Evolutionary conservation across 1,140 invertebrate genomes (phyloP).

Genomic region (Penaeus vannamei): DNA sequence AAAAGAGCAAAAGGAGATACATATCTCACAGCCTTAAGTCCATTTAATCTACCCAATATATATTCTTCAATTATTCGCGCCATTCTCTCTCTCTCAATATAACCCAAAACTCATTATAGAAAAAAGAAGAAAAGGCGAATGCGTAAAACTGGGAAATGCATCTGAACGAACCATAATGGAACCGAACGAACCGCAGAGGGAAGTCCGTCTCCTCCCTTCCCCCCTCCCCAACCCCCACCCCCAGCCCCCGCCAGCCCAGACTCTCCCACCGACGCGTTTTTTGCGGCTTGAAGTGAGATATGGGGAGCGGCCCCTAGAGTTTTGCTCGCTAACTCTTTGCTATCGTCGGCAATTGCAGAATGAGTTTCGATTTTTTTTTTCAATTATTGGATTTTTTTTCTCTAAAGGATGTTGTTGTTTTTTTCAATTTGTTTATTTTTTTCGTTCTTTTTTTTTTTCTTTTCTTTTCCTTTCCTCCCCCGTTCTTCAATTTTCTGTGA

Average conservation of each 20-base stretch:
- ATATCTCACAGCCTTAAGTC: too few species aligned
- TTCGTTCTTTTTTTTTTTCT: neutral
- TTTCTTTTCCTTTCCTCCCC: neutral
- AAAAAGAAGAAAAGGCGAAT: too few species aligned
- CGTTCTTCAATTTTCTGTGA: neutral
- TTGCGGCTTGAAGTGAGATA: slow-evolving; percentile 44
- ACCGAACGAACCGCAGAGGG: neutral
- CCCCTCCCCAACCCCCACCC: neutral
- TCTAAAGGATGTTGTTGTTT: too few species aligned
- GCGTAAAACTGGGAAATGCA: too few species aligned
- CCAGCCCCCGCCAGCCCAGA: neutral
- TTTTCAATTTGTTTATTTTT: slow-evolving; percentile 2
- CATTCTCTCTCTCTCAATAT: too few species aligned
- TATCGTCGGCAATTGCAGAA: slow-evolving; percentile 47
- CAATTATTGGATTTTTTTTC: neutral
- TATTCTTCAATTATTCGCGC: too few species aligned
- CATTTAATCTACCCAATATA: too few species aligned
- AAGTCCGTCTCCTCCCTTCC: neutral
- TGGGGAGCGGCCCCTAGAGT: slow-evolving; percentile 36
- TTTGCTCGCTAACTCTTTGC: slow-evolving; percentile 55
- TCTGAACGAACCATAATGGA: too few species aligned
- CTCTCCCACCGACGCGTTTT: neutral
- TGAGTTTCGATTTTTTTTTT: slow-evolving; percentile 30
- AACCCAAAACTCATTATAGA: too few species aligned
- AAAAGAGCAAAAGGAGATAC: too few species aligned